phyloP scores from a whole-genome alignment of 2,888 invertebrate species.

The Lasioglossum vierecki region DNA sequence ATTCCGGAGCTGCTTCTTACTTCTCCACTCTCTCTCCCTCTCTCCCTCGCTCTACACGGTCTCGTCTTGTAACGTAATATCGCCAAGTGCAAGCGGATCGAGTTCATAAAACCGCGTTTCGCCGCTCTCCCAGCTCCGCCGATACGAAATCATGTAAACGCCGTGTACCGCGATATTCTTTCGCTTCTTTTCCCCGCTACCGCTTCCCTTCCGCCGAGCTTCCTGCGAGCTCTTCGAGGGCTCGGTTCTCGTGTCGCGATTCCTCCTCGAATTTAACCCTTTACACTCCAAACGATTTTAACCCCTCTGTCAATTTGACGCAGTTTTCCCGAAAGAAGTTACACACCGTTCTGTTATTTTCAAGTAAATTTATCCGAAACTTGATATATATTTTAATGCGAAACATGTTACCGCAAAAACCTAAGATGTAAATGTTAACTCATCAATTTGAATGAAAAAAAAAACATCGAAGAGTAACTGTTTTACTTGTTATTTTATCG shows the following conservation, averaged over 20 bases:
- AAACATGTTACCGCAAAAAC: too few relatives aligned
- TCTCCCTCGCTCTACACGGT: background rate
- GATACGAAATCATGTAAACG: constrained; percentile 33
- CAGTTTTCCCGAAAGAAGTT: too few relatives aligned
- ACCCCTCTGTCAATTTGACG: too few relatives aligned
- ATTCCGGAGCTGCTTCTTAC: constrained; percentile 35
- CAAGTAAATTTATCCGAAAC: too few relatives aligned
- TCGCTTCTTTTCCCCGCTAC: background rate
- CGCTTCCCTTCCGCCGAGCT: background rate
- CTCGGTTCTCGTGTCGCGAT: background rate
- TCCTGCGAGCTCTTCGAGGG: background rate
- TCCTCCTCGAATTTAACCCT: too few relatives aligned
- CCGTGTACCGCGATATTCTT: constrained; percentile 16
- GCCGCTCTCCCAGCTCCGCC: constrained; percentile 23
- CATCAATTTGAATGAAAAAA: too few relatives aligned
- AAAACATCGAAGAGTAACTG: too few relatives aligned
- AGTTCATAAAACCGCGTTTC: constrained; percentile 49
- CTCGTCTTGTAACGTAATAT: constrained; percentile 49
- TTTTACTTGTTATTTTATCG: too few relatives aligned
- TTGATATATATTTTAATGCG: too few relatives aligned
- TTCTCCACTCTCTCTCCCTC: constrained; percentile 8
- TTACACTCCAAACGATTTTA: too few relatives aligned
- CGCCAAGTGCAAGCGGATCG: constrained; percentile 43
- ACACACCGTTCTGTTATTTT: too few relatives aligned
- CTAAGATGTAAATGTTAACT: too few relatives aligned